Base-by-base conservation (phyloP, 2,888 invertebrate species). In the Luffia ferchaultella region DNA sequence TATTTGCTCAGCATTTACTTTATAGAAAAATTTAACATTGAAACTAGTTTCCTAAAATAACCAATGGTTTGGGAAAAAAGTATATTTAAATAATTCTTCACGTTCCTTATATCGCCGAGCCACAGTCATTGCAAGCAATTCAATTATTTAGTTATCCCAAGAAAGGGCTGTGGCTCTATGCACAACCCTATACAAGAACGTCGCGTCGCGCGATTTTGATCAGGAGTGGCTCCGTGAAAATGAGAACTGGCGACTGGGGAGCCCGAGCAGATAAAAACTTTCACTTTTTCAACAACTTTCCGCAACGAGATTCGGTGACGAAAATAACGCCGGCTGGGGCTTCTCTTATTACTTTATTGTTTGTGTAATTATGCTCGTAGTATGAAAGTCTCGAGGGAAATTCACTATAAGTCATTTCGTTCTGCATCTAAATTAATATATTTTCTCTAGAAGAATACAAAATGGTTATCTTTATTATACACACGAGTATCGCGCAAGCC, bases 281-380 rank as follows among this genome's bases (percentile, higher is more conserved):
- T 79, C 74, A 75, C 77, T 78, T 77, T 75, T 76, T 71, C 73
- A 68, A 68, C 71, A 69, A 73, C 67, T 68, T 74, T 73, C 73
- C 54, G 63, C 68, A 72, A 74, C 63, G 64, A 76, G 73, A 73
- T 76, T 76, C 66, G 43, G 49, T 43, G 60, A 63, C 63, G 60
- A 70, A 71, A 73, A 73, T 76, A 73, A 72, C 71, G 62, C 65
- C 65, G 68, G 67, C 72, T 72, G 73, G 55, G 72, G 67, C 62
- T 59, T 62, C 67, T 60, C 71, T 74, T 76, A 74, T 73, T 70
- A 70, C 68, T 64, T 71, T 73, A 73, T 72, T 70, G 72, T 73
- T 40, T 16, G 18, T 18, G 48, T 42, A 48, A 48, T 48, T 48
- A 30, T 30, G 42, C 43, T 16, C n/a, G 43, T 42, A 18, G 5